Percentiles rank a stretch among this genome's conserved stretches.
Evolutionary conservation across 2,797 vertebrate genomes (phyloP).

Genomic region (Fringilla coelebs): DNA sequence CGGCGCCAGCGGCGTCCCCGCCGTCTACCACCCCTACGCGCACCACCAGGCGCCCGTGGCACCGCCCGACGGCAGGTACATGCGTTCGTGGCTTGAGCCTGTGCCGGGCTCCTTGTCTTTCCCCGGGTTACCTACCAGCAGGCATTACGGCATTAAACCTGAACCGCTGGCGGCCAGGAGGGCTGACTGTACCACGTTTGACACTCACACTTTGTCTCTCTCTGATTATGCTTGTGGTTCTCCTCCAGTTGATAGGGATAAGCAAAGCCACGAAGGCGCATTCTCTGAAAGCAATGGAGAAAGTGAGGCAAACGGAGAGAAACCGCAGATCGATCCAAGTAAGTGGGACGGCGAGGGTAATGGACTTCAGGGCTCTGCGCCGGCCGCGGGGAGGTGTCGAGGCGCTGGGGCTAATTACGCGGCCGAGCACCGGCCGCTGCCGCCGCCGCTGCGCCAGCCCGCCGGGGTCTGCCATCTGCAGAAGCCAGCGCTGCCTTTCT

Average conservation of each 20-base stretch:
- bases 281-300: conserved; percentile 82
- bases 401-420: conserved; percentile 26
- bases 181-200: conserved; percentile 91
- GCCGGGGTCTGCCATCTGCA: not conserved
- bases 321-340: conserved; percentile 86
- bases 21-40: conserved; percentile 88
- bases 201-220: conserved; percentile 89
- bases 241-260: conserved; percentile 86
- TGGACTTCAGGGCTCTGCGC: not conserved
- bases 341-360: conserved; percentile 72
- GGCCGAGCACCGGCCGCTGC: not conserved
- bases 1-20: conserved; percentile 78
- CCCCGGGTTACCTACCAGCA: conserved; percentile 89
- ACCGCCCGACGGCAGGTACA: conserved; percentile 91
- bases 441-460: not conserved
- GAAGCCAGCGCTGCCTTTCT: not conserved
- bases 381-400: conserved; percentile 35
- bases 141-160: conserved; percentile 94
- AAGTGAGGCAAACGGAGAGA: conserved; percentile 80
- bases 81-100: conserved; percentile 93
- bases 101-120: conserved; percentile 90
- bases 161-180: conserved; percentile 88
- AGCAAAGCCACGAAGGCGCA: conserved; percentile 82
- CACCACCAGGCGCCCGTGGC: conserved; percentile 84
- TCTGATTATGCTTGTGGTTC: conserved; percentile 89